Evolutionary conservation across 1,140 invertebrate genomes (phyloP), one percentile per base, ranked within the genome.

Genomic region (Pseudomyrmex concolor): DNA sequence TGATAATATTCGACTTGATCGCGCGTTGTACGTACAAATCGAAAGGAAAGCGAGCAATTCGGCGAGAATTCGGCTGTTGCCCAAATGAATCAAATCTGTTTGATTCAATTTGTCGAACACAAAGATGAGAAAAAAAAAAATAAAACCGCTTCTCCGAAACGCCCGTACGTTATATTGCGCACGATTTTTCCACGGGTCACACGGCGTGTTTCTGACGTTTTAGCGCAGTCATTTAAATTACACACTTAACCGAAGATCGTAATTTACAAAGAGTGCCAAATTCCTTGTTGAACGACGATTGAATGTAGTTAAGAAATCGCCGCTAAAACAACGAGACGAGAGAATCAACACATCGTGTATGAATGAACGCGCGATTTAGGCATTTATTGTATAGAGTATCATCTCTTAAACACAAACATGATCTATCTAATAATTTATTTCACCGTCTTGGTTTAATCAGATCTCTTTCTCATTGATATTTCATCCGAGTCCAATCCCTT

Each of bases 231-330:
- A 43, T 84, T 34, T 7, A 5, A 34, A 7, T 34, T 3, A 7
- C 34, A 34, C 34, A 34, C 34, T 34, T 34, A 34, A 63, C 51
- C 70, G 15, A n/a, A n/a, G n/a, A 43, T 70, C 19, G 10, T 54
- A 9, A 84, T 34, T 34, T 34, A 25, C 15, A 50, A 74, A 62
- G 86, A 84, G 86, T 88, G 85, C 87, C 76, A 86, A 86, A 84
- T 68, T 70, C 82, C 57, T 13, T 71, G 50, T 76, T 12, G 55
- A 54, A 4, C 62, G 9, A 67, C 63, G 73, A 54, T 77, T 54
- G 15, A 48, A n/a, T 25, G 25, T 80, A 83, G 86, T 87, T 86
- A 86, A 67, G n/a, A 22, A 51, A 82, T 62, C 54, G 57, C 2
- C 13, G 1, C 25, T 51, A 0, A 25, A 25, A 22, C 57, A 57